These are phyloP conservation scores for Premnoplex brunnescens DNA, from an alignment of 2,797 vertebrate genomes.

Conservation along the genomic window DNA sequence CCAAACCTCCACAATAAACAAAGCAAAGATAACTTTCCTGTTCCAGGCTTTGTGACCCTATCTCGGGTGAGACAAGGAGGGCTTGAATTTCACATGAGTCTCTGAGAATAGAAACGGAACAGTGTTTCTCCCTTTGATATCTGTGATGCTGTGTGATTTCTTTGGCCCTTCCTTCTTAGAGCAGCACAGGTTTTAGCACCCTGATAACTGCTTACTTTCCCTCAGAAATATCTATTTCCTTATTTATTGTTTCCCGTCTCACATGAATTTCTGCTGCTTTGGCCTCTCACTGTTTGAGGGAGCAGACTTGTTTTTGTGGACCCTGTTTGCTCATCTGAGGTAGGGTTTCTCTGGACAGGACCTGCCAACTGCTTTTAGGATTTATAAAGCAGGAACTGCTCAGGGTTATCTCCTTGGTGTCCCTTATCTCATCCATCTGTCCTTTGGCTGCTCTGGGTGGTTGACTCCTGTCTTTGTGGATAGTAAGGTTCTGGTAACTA, in stretches of 20 bases:
- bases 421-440: background rate
- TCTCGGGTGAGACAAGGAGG: background rate
- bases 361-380: background rate
- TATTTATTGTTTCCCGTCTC: background rate
- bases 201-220: background rate
- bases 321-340: rapidly evolving
- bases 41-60: background rate
- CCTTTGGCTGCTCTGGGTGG: background rate
- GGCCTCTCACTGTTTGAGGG: background rate
- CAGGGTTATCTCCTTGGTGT: background rate
- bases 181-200: background rate
- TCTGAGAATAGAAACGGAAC: background rate
- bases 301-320: background rate
- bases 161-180: background rate
- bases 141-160: background rate
- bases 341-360: background rate
- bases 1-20: background rate
- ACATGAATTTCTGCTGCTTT: background rate
- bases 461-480: background rate
- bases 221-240: background rate
- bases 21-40: background rate
- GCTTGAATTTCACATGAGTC: background rate
- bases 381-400: background rate
- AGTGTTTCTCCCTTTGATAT: background rate
- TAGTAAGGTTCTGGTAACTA: background rate